Evolutionary conservation across 2,888 invertebrate species (phyloP).

Genomic region (Spilosoma lubricipeda): DNA sequence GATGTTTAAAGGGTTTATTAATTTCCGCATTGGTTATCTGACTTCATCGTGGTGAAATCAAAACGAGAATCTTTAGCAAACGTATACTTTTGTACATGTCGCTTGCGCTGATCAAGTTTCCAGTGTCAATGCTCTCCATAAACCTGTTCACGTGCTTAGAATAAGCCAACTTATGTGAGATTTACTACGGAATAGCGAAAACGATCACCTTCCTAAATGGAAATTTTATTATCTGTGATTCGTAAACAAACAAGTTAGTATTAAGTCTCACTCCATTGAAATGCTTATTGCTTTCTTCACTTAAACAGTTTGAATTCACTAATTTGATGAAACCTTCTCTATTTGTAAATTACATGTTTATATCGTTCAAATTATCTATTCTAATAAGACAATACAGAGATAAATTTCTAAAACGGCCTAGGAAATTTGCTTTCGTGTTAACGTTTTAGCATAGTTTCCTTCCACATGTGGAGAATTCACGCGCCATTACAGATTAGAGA

Average conservation of each 20-base stretch:
- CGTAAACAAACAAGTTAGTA: not conserved
- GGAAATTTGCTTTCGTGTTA: not conserved
- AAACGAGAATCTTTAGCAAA: slow-evolving; percentile 33
- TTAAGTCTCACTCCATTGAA: not conserved
- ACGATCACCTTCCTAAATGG: slow-evolving; percentile 21
- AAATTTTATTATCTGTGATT: slow-evolving; percentile 18
- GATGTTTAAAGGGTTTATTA: no score
- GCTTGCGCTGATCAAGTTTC: slow-evolving; percentile 37
- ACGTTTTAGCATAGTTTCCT: not conserved
- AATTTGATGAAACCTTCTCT: not conserved
- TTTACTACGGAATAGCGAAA: slow-evolving; percentile 34
- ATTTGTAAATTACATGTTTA: not conserved
- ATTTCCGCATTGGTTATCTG: not conserved
- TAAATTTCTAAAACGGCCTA: not conserved
- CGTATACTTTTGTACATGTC: slow-evolving; percentile 22
- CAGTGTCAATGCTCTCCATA: slow-evolving; percentile 50
- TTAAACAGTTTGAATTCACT: not conserved
- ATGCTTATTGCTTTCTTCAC: not conserved
- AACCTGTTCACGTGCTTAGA: slow-evolving; percentile 45
- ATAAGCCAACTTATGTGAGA: slow-evolving; percentile 36
- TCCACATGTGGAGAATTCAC: not conserved
- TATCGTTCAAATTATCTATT: not conserved
- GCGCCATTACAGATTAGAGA: not conserved
- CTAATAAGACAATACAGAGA: not conserved
- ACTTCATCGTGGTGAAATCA: slow-evolving; percentile 39